Evolutionary conservation across 2,888 invertebrate genomes (phyloP), one percentile per base, ranked within the genome.

Genomic region (Hemicrepidius hirtus): DNA sequence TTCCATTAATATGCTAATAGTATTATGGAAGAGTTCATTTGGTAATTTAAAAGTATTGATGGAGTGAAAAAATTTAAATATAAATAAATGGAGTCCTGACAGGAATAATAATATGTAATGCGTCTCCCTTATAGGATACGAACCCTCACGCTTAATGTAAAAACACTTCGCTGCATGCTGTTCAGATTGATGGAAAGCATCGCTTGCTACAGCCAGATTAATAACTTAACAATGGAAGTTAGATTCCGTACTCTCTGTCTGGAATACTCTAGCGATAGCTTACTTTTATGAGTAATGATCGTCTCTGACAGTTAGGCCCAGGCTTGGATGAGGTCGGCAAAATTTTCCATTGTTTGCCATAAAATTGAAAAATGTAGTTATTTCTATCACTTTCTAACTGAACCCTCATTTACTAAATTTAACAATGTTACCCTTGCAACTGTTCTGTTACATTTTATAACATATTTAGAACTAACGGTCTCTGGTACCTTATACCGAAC

Each of bases 231-330:
- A 85, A 85, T 84, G 81, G 82, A 82, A 82, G 82, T 81, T 83
- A 81, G 82, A 82, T 83, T 81, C 80, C 81, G 73, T 77, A 76
- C 78, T 80, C 82, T 81, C 80, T 79, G 79, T 83, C 81, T 82
- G 79, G 81, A 82, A 83, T 83, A 82, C 83, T 84, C 82, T 80
- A 79, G 76, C 79, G 79, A 81, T 83, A 82, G 83, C 83, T 83
- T 82, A 81, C 82, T 82, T 82, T 83, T 83, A 84, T 86, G 85
- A 86, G 83, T 86, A 86, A 86, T 86, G 86, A 83, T 85, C 78
- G 76, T 81, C 74, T 79, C 83, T 83, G 84, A 84, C 84, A 83
- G 84, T 82, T 81, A 75, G 80, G 80, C 78, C 79, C 83, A 81
- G 80, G 80, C 78, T 79, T 74, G 75, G 81, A 84, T 86, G 86